Conservation (phyloP, 2,113 vertebrate genomes). For the Plestiodon gilberti region DNA sequence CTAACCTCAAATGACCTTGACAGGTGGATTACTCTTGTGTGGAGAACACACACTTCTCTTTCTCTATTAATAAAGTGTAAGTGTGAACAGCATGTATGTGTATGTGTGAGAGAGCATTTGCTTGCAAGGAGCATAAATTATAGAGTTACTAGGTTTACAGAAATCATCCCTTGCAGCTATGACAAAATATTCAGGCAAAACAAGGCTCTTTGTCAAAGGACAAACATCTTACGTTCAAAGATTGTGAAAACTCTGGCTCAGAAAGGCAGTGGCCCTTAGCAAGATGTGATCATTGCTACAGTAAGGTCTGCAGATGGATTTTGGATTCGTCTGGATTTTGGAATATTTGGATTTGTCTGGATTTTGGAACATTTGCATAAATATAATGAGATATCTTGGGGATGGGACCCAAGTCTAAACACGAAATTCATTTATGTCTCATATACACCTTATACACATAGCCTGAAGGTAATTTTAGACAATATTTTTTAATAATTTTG, state of each 20-base stretch:
- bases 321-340: too few species aligned
- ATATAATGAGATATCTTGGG: too few species aligned
- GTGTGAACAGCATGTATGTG: slow-evolving; percentile 44
- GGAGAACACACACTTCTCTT: slow-evolving; percentile 52
- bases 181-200: slow-evolving; percentile 3
- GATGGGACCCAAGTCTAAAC: too few species aligned
- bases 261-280: accelerated
- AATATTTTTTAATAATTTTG: too few species aligned
- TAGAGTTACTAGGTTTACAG: slow-evolving; percentile 36
- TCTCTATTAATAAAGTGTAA: slow-evolving; percentile 56
- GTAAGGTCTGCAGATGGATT: not conserved
- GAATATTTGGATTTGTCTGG: too few species aligned
- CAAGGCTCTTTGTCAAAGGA: not conserved
- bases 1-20: slow-evolving; percentile 60
- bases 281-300: not conserved
- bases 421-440: too few species aligned
- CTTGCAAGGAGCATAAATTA: slow-evolving; percentile 52
- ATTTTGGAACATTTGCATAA: too few species aligned
- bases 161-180: slow-evolving; percentile 29
- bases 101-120: slow-evolving; percentile 42
- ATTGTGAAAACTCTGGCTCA: not conserved
- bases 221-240: not conserved
- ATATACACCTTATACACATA: too few species aligned
- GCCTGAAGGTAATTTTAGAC: too few species aligned
- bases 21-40: slow-evolving; percentile 48